Evolutionary conservation across 1,140 invertebrate species (phyloP), one percentile per base, ranked within the genome.

Genomic region (Xylocopa sonorina): DNA sequence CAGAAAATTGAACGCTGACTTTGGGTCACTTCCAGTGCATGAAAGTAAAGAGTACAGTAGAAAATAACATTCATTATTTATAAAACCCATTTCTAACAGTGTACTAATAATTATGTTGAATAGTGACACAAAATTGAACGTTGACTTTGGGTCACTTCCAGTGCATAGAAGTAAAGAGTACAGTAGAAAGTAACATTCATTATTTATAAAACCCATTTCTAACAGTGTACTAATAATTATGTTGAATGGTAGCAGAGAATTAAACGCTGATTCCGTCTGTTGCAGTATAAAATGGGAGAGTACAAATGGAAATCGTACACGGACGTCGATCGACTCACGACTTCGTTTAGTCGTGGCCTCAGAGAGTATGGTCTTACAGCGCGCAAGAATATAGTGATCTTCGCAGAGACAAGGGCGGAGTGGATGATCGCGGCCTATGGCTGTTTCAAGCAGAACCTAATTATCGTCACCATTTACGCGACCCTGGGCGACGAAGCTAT

Each of bases 401-500:
- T 99, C 93, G 97, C 98, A 0, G 99, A 99, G 94, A 99, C 99
- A 0, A 94, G 98, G 81, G 96, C 96, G 32, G 98, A 99, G 94
- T 99, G 99, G 98, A 96, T 99, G 95, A 95, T 99, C 50, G 96
- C 98, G 1, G 97, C 98, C 7, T 97, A 99, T 88, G 97, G 97
- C 58, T 97, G 97, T 90, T 98, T 99, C 92, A 98, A 97, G 89
- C 97, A 97, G 91, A 98, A 97, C 82, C 84, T 95, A 91, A 90
- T 93, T 94, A 96, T 99, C 82, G 98, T 99, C 0, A 99, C 99
- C 0, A 96, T 99, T 76, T 99, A 99, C 91, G 97, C 99, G 1
- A 99, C 98, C 0, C 94, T 99, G 0, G 98, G 98, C 6, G 98
- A 99, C 85, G 98, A 99, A 10, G 99, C 98, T 5, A 96, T 99